Conservation (phyloP, 2,113 vertebrate genomes). For the Cebus imitator region DNA sequence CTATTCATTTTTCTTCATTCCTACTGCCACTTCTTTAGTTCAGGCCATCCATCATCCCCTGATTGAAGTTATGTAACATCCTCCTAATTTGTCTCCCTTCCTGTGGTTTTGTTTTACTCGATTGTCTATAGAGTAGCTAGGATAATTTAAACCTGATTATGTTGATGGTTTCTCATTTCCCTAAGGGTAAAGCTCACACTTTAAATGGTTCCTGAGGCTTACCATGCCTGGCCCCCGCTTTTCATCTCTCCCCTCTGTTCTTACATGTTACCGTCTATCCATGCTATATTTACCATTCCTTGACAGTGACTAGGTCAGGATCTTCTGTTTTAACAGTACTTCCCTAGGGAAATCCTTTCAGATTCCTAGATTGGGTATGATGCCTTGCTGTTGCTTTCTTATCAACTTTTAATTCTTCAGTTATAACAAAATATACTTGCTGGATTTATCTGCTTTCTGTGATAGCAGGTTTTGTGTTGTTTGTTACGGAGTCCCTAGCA, state of each 20-base stretch:
- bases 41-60: neutral
- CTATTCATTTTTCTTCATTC: neutral
- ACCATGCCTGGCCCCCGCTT: neutral
- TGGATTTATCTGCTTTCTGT: conserved; percentile 32
- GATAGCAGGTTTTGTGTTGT: neutral
- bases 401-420: neutral
- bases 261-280: neutral
- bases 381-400: neutral
- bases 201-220: neutral
- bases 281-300: neutral
- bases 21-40: neutral
- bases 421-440: neutral
- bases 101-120: conserved; percentile 27
- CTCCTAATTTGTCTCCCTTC: neutral
- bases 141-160: neutral
- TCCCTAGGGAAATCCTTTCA: neutral
- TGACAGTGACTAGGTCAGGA: neutral
- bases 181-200: neutral
- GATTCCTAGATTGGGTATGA: neutral
- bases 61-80: neutral
- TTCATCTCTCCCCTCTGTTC: neutral
- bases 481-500: neutral
- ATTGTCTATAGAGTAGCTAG: neutral
- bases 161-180: neutral
- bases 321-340: neutral